Evolutionary conservation across 2,797 vertebrate genomes (phyloP), one percentile per base, ranked within the genome.

Genomic region (Hybognathus amarus): DNA sequence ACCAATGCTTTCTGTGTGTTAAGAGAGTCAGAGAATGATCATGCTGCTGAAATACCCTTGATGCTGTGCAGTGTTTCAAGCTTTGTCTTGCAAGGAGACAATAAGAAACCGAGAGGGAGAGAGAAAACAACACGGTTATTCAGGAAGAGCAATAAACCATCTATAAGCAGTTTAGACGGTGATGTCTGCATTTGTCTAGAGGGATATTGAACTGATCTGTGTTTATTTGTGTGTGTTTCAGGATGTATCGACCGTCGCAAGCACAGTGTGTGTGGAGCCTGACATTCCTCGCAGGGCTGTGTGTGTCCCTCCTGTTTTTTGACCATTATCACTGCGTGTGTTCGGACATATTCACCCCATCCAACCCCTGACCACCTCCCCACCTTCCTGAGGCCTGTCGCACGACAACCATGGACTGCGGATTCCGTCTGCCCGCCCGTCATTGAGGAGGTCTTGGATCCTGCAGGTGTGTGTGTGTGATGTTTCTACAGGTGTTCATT

Each of bases 361-460:
- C 9, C 84, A 42, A 66, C 77, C 67, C 77, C 67, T 18, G n/a
- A 59, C 1, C 27, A 59, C 1, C 27, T 56, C 38, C 20, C 71
- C 76, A 40, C 69, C 69, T 68, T 82, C 50, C 70, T 22, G 66
- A 64, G 59, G 52, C 67, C 80, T 59, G 76, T 88, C 71, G 50
- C 71, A 79, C 85, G 73, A 77, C 87, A 90, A 85, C 90, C 85
- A 95, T 95, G 94, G 94, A 95, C 86, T 89, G 88, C 27, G 93
- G 93, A 85, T 84, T 94, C 84, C 94, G 93, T 40, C 91, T 95
- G 82, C 94, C 94, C 95, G 0, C 95, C 95, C 7, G 89, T 95
- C 86, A 95, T 95, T 15, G 94, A 95, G 87, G 95, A 95, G 90
- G 93, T 93, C 77, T 89, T 94, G 22, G 94, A 95, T 70, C 36